Evolutionary conservation across 2,797 vertebrate species (phyloP), one percentile per base, ranked within the genome.

Genomic region (Rhinophrynus dorsalis): DNA sequence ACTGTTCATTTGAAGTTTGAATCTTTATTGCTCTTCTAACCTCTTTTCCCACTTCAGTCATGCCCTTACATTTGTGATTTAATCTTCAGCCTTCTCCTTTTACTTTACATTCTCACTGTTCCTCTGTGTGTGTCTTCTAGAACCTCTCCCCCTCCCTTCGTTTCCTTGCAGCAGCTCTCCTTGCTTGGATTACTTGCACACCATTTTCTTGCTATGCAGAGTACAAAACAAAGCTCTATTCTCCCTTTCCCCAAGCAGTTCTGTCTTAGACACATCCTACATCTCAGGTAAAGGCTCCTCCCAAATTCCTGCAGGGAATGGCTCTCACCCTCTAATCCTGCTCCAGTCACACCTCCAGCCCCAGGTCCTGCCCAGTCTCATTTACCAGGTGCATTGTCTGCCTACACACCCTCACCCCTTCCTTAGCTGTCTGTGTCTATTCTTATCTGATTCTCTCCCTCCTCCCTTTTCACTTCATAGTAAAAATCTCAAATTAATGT

Each of bases 301-400:
- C 61, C 69, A 12, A 18, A 18, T 13, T 9, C 10, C 5, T 21
- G 24, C 13, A 17, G 15, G 23, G 13, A 60, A 42, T 40, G 21
- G 23, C 2, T 29, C 15, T 60, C 24, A 13, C 27, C 8, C 35
- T 40, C 21, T 47, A 7, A 40, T 1, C 24, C 4, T 29, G 12
- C 2, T 33, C 61, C 26, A 5, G 17, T 51, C 60, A 38, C 60
- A 32, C 67, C 67, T 50, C 68, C 1, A 20, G 18, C 18, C 50
- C 44, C 6, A 38, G 4, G 24, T 51, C 32, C 33, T 50, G 54
- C 42, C 30, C 38, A 9, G 48, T 54, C 18, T 44, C 15, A 9
- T 21, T 52, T 54, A 12, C 60, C 67, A 61, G 58, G 42, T 71
- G 60, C 52, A 63, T 11, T 5, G 42, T 62, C 50, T 56, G 50